Conservation (phyloP, 2,797 vertebrate species). For the Gymnocypris eckloni region DNA sequence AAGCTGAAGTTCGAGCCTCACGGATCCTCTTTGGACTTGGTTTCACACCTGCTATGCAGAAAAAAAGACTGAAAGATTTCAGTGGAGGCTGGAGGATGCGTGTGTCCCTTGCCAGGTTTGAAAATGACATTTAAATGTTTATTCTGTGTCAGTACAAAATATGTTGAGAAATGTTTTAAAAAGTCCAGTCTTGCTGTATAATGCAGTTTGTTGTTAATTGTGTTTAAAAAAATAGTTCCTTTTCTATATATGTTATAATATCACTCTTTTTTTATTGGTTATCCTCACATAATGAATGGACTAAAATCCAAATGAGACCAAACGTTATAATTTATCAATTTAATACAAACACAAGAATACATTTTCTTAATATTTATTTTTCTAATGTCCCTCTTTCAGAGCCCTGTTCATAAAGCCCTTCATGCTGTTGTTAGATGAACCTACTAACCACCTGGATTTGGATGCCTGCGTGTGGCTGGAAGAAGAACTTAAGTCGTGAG, state of each 20-base stretch:
- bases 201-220: background rate
- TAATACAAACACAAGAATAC: background rate
- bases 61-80: conserved; percentile 94
- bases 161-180: background rate
- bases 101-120: conserved; percentile 93
- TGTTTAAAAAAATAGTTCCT: background rate
- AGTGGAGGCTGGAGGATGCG: conserved; percentile 99
- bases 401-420: conserved; percentile 97
- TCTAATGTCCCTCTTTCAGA: conserved; percentile 68
- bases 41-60: conserved; percentile 90
- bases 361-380: background rate
- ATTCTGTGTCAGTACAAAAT: background rate
- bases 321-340: background rate
- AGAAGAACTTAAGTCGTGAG: conserved; percentile 88
- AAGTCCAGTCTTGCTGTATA: background rate
- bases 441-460: conserved; percentile 96
- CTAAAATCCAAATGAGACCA: background rate
- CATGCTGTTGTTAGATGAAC: conserved; percentile 96
- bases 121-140: background rate
- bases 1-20: conserved; percentile 93
- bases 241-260: background rate
- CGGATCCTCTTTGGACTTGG: conserved; percentile 94
- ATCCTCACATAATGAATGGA: background rate
- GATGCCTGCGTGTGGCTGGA: conserved; percentile 99
- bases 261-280: background rate